Base-by-base conservation (phyloP, 2,113 vertebrate genomes). In the Ceratotherium simum region DNA sequence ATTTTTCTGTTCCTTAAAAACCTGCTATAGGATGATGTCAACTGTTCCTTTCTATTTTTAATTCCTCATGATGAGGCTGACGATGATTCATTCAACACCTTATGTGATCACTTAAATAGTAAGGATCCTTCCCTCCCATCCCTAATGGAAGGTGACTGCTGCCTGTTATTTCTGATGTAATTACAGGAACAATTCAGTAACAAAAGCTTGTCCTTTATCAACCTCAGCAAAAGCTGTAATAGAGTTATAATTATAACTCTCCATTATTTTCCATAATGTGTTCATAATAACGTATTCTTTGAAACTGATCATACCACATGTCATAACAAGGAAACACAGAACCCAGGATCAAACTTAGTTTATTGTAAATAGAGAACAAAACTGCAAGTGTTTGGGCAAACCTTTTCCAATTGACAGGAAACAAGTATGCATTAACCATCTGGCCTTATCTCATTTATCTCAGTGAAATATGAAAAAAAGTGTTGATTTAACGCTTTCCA, bases 301-400 rank as follows among this genome's bases (percentile, higher is more conserved):
- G 93, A 97, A 98, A 97, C 64, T 39, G 3, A 31, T 92, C 56
- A 75, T 81, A 94, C 94, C 3, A 13, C 56, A 89, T 81, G 83
- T 90, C 82, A 58, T 46, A 98, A 98, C 51, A 98, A 98, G 86
- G 80, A 78, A 98, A 96, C 58, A 95, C 31, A 10, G 29, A 89
- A 95, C 54, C 29, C 17, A 56, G 56, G 70, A 98, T 98, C 96
- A 97, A 98, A 97, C 94, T 58, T 91, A 78, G 96, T 94, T 64
- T 97, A 97, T 42, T 98, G 89, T 98, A 98, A 98, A 97, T 70
- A 98, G 93, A 98, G 95, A 98, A 96, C 69, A 96, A 96, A 98
- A 97, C 92, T 97, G 86, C 81, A 97, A 96, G 83, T 84, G 93
- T 98, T 39, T 89, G 27, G 98, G 96, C 79, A 73, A 94, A 95